Evolutionary conservation across 37 sponge, comb jelly and placozoan species (phyloP).

Genomic region (Geodia barretti): DNA sequence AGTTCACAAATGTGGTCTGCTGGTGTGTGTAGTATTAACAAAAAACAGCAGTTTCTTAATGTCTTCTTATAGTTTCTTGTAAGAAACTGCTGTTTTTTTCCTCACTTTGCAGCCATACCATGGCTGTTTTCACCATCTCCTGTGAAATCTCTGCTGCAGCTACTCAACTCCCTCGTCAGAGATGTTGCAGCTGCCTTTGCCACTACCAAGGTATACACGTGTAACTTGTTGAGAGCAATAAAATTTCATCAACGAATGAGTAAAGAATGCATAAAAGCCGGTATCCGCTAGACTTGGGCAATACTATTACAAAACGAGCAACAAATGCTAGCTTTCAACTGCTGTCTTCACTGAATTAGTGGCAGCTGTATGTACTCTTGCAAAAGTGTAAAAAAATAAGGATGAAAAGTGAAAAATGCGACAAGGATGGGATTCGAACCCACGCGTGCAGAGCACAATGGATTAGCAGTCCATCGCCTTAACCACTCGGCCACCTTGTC

Average conservation of each 20-base stretch:
- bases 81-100: neutral
- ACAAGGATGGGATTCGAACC: too few relatives aligned
- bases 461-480: too few relatives aligned
- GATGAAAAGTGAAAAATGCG: too few relatives aligned
- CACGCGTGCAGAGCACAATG: too few relatives aligned
- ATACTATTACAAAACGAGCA: neutral
- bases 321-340: neutral
- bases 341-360: neutral
- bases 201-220: constrained; percentile 40
- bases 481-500: too few relatives aligned
- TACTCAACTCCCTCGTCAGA: constrained; percentile 35
- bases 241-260: too few relatives aligned
- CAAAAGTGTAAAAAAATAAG: too few relatives aligned
- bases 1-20: too few relatives aligned
- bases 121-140: constrained; percentile 43
- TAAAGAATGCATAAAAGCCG: neutral
- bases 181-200: constrained; percentile 41
- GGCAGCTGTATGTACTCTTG: neutral
- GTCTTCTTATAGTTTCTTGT: too few relatives aligned
- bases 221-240: too few relatives aligned
- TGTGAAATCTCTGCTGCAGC: constrained; percentile 56
- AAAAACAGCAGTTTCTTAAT: too few relatives aligned
- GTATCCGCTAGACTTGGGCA: neutral
- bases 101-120: neutral
- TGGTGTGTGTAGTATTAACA: too few relatives aligned